These are phyloP conservation scores for Champsocephalus esox DNA, from an alignment of 2,797 vertebrate genomes.

Conservation along the genomic window DNA sequence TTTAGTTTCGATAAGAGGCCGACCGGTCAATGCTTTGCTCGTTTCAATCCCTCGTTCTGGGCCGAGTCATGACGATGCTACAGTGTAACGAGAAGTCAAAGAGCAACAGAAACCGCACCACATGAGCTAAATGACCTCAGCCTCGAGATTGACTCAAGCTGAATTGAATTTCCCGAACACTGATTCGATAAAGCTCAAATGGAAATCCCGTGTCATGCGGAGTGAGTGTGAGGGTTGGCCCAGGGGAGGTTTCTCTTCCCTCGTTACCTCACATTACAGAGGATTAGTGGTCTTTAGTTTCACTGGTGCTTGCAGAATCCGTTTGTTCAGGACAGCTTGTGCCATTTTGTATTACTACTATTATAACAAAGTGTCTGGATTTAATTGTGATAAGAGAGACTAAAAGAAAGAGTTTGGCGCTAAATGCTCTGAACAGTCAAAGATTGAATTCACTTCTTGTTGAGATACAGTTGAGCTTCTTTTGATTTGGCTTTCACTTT, in stretches of 20 bases:
- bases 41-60: too few relatives aligned
- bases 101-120: not conserved
- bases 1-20: too few relatives aligned
- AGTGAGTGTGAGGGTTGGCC: slow-evolving; percentile 38
- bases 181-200: slow-evolving; percentile 52
- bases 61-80: not conserved
- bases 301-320: slow-evolving; percentile 15
- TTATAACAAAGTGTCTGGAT: slow-evolving; percentile 41
- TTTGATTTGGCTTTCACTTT: not conserved
- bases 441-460: not conserved
- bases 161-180: slow-evolving; percentile 61
- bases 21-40: too few relatives aligned
- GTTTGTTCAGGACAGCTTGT: slow-evolving; percentile 17
- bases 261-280: slow-evolving; percentile 24
- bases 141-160: slow-evolving; percentile 13
- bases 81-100: not conserved
- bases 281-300: slow-evolving; percentile 29
- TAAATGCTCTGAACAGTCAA: too few relatives aligned
- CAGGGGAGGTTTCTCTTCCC: slow-evolving; percentile 33
- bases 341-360: not conserved
- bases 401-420: too few relatives aligned
- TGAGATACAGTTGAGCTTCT: not conserved
- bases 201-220: slow-evolving; percentile 24
- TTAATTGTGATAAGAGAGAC: slow-evolving; percentile 24
- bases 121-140: not conserved